phyloP scores from a whole-genome alignment of 2,113 vertebrate species.

The Lepisosteus osseus region DNA sequence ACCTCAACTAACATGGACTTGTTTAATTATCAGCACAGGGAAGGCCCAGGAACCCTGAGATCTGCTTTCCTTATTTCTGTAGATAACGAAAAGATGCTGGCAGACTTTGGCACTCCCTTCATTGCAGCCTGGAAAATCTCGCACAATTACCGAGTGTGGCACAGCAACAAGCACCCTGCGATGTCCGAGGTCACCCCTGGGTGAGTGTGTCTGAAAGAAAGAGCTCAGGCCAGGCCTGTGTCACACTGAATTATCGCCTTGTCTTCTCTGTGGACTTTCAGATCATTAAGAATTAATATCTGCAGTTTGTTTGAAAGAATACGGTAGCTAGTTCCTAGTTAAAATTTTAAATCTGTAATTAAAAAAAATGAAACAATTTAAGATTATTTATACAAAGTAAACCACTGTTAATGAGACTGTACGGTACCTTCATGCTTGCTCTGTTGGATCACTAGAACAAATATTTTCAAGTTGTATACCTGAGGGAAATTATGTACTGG shows the following conservation, averaged over 20 bases:
- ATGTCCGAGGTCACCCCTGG: constrained; percentile 82
- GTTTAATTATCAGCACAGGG: no score
- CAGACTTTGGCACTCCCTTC: constrained; percentile 84
- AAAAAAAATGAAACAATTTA: no score
- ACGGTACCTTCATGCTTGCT: no score
- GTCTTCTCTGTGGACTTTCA: background rate
- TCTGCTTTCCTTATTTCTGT: constrained; percentile 25
- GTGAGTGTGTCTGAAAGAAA: constrained; percentile 58
- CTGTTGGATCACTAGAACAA: no score
- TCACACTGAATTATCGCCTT: background rate
- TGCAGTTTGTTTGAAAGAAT: background rate
- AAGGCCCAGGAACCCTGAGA: no score
- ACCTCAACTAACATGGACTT: no score
- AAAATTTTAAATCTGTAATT: no score
- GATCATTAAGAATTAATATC: background rate
- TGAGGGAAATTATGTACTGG: no score
- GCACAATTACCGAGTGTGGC: constrained; percentile 94
- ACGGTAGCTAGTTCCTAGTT: no score
- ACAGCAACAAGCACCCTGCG: constrained; percentile 87
- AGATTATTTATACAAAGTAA: no score
- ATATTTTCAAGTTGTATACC: no score
- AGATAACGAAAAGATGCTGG: constrained; percentile 88
- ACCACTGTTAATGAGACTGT: no score
- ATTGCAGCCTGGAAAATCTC: constrained; percentile 86
- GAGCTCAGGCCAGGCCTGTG: background rate